Evolutionary conservation across 2,888 invertebrate genomes (phyloP).

Genomic region (Pseudococcus longispinus): DNA sequence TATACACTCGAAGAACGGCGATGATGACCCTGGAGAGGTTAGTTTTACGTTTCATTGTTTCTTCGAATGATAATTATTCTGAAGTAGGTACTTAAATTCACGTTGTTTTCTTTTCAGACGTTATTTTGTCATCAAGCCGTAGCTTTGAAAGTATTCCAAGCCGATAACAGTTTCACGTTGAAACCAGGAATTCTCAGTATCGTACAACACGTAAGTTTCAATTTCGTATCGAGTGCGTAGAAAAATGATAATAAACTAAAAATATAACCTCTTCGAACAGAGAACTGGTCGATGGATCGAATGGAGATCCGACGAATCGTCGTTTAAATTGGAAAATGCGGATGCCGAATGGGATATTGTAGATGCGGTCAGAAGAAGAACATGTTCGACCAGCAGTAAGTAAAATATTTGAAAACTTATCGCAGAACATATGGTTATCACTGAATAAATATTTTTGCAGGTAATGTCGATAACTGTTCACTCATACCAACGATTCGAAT

Average conservation of each 20-base stretch:
- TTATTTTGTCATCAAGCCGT: constrained; percentile 83
- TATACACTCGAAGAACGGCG: constrained; percentile 10
- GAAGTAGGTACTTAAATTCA: not conserved
- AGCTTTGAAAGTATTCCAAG: constrained; percentile 67
- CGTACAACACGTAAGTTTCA: constrained; percentile 68
- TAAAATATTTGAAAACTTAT: not conserved
- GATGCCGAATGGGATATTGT: constrained; percentile 81
- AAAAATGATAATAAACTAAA: not conserved
- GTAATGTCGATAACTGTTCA: constrained; percentile 44
- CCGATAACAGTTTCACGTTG: constrained; percentile 62
- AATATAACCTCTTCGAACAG: constrained; percentile 61
- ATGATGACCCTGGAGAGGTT: constrained; percentile 37
- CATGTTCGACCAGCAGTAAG: constrained; percentile 60
- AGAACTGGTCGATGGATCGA: constrained; percentile 73
- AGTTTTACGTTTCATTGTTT: constrained; percentile 10
- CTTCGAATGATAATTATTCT: not conserved
- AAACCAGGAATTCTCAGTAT: constrained; percentile 72
- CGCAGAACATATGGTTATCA: not conserved
- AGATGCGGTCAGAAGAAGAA: constrained; percentile 69
- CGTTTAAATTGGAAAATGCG: constrained; percentile 72
- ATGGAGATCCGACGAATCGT: constrained; percentile 83
- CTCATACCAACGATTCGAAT: constrained; percentile 33
- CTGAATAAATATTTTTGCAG: not conserved
- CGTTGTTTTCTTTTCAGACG: constrained; percentile 65
- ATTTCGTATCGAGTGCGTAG: not conserved